Evolutionary conservation across 1,140 invertebrate genomes (phyloP).

Genomic region (Procambarus virginalis): DNA sequence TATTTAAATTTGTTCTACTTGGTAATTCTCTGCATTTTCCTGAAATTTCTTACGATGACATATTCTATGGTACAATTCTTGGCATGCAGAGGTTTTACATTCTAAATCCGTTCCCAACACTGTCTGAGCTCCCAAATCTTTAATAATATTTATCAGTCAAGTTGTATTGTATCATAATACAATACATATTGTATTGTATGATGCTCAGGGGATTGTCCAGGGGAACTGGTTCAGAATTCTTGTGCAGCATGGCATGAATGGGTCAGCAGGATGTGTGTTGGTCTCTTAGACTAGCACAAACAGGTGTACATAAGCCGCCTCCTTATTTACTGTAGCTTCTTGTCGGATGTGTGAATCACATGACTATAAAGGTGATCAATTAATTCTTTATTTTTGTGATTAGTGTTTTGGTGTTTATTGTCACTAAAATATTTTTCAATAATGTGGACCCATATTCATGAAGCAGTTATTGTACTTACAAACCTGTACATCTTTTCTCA

Average conservation of each 20-base stretch:
- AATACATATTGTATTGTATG: too few relatives aligned
- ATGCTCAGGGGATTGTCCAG: too few relatives aligned
- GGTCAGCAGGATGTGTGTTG: not conserved
- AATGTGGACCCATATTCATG: too few relatives aligned
- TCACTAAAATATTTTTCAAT: too few relatives aligned
- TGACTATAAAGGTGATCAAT: not conserved
- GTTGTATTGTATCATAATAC: too few relatives aligned
- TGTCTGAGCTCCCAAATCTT: not conserved
- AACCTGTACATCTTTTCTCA: too few relatives aligned
- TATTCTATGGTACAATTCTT: not conserved
- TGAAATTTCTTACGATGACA: not conserved
- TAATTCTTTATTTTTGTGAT: too few relatives aligned
- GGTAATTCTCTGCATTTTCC: not conserved
- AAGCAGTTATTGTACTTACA: too few relatives aligned
- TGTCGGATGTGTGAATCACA: not conserved
- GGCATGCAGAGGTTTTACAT: not conserved
- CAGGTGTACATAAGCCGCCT: not conserved
- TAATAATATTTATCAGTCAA: too few relatives aligned
- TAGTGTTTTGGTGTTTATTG: too few relatives aligned
- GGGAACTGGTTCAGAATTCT: not conserved
- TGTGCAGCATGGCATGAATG: constrained; percentile 20
- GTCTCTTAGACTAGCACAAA: not conserved
- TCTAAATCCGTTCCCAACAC: not conserved
- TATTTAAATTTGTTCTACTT: not conserved
- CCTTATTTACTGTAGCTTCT: not conserved